Evolutionary conservation across 2,797 vertebrate species (phyloP), one percentile per base, ranked within the genome.

Genomic region (Rhynchonycteris naso): DNA sequence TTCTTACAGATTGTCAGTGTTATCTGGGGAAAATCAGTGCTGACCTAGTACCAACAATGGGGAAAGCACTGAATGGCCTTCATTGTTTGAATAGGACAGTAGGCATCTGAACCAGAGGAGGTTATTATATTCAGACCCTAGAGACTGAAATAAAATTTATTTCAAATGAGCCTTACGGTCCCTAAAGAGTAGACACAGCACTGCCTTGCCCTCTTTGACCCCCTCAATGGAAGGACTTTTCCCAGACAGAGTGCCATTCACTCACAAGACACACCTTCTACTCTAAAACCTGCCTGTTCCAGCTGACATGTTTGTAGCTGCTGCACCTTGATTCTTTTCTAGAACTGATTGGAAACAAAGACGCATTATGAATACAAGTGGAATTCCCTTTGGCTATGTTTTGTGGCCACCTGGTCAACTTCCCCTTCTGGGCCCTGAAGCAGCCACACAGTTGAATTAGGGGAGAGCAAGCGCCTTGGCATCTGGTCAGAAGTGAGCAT

Each of bases 381-480:
- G 56, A 92, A 94, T 94, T 88, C 58, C 79, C 93, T 87, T 56
- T 38, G 87, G 74, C 72, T 61, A 0, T 87, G 58, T 79, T 92
- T 89, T 18, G 61, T 52, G 56, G 75, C 56, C 90, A 78, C 63
- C 80, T 91, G 83, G 80, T 65, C 81, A 43, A 61, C 33, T 84
- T 38, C 93, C 47, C 28, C 54, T 93, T 90, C 83, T 56, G 91
- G 79, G 94, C 89, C 47, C 52, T 11, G 26, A n/a, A 83, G 54
- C 24, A 68, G 43, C 28, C 19, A 52, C 72, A 81, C 74, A 81
- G 21, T 87, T 43, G 43, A 89, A 66, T 84, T 72, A 95, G 72
- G 13, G 71, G 21, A 52, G 22, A 66, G 83, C 24, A 68, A 19
- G 7, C 21, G 2, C 50, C 4, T 3, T 14, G 30, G 56, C 76